Evolutionary conservation across 2,113 vertebrate genomes (phyloP).

Genomic region (Prionailurus bengalensis): DNA sequence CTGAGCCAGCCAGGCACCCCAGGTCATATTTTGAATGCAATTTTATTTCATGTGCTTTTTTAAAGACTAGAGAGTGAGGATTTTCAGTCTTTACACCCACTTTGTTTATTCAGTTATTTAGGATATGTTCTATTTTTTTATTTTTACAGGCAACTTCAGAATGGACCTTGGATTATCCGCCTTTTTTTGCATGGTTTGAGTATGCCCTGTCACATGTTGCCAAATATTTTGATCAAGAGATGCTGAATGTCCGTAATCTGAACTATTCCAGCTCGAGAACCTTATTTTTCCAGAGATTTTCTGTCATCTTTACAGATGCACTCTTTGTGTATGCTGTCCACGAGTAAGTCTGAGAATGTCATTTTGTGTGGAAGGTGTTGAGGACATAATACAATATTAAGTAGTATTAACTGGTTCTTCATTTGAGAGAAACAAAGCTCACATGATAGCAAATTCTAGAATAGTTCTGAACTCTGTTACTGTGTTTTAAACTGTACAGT

Average conservation of each 20-base stretch:
- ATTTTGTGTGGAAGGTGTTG: neutral
- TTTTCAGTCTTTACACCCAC: neutral
- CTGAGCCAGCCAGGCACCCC: neutral
- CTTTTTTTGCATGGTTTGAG: constrained; percentile 98
- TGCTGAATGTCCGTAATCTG: constrained; percentile 93
- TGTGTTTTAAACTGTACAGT: neutral
- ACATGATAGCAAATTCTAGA: neutral
- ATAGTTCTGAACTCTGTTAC: neutral
- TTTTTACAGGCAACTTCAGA: constrained; percentile 92
- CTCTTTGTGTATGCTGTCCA: constrained; percentile 92
- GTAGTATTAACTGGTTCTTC: neutral
- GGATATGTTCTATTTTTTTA: neutral
- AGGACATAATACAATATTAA: neutral
- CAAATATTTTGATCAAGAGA: constrained; percentile 92
- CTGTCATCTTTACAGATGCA: constrained; percentile 93
- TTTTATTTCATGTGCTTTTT: constrained; percentile 46
- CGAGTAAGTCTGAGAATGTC: constrained; percentile 91
- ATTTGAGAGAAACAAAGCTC: constrained; percentile 21
- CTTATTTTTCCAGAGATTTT: constrained; percentile 95
- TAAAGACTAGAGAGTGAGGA: neutral
- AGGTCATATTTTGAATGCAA: neutral
- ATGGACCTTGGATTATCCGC: constrained; percentile 99
- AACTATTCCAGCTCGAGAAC: constrained; percentile 91
- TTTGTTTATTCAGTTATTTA: constrained; percentile 41
- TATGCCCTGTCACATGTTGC: constrained; percentile 92